Conservation (phyloP, 2,797 vertebrate species). For the Bothrops alternatus region DNA sequence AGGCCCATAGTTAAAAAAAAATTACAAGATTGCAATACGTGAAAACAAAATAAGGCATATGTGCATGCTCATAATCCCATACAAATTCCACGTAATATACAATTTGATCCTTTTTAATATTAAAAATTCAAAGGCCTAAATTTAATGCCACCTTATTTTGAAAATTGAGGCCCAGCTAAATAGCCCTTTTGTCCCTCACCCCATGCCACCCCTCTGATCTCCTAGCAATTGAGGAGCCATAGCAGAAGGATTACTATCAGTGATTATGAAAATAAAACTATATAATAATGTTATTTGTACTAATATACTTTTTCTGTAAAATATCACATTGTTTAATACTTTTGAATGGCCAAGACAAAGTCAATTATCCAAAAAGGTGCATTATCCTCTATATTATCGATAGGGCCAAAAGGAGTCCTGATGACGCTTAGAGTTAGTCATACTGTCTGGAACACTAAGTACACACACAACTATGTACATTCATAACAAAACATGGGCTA, state of each 20-base stretch:
- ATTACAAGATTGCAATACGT: background rate
- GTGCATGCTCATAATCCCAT: background rate
- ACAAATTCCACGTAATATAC: background rate
- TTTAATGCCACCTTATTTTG: background rate
- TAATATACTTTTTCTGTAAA: background rate
- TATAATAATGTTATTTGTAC: background rate
- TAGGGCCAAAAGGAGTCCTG: background rate
- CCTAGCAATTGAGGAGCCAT: background rate
- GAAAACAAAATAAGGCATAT: background rate
- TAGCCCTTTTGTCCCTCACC: background rate
- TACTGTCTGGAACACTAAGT: background rate
- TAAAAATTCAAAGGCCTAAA: background rate
- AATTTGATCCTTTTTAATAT: background rate
- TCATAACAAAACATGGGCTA: background rate
- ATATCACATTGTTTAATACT: background rate
- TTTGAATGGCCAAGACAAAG: background rate
- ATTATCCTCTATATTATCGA: background rate
- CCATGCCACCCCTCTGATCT: background rate
- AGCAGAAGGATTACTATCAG: slow-evolving; percentile 21
- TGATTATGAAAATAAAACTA: background rate
- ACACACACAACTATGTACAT: background rate
- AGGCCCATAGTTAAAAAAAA: background rate
- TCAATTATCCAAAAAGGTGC: background rate
- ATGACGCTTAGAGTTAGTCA: background rate
- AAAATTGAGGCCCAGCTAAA: background rate